Conservation (phyloP, 2,888 invertebrate species). For the Neuroscelio doddi region DNA sequence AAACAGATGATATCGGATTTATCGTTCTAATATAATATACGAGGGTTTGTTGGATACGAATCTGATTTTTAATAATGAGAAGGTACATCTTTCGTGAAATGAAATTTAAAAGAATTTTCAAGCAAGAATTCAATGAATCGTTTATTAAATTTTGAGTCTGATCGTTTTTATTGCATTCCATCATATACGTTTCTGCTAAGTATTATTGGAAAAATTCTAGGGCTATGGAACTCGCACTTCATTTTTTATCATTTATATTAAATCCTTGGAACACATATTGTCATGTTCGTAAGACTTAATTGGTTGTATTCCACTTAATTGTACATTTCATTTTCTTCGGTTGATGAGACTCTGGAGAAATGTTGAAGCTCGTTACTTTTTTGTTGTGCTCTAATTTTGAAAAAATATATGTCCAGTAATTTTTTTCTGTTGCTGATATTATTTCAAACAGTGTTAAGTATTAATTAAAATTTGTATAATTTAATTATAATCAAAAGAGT, state of each 20-base stretch:
- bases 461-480: too few species aligned
- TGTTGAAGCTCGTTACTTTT: too few species aligned
- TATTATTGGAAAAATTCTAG: constrained; percentile 46
- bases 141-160: constrained; percentile 37
- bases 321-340: constrained; percentile 9
- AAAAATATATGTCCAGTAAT: too few species aligned
- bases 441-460: too few species aligned
- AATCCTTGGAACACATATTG: constrained; percentile 22
- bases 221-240: constrained; percentile 21
- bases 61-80: constrained; percentile 24
- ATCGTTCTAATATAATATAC: too few species aligned
- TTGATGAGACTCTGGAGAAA: too few species aligned
- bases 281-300: constrained; percentile 24
- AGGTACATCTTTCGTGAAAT: constrained; percentile 15
- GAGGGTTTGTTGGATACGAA: too few species aligned
- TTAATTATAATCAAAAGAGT: too few species aligned
- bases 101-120: constrained; percentile 26
- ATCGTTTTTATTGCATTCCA: constrained; percentile 43
- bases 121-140: constrained; percentile 40
- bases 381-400: too few species aligned
- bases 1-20: too few species aligned
- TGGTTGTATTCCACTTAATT: constrained; percentile 20
- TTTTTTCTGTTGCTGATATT: too few species aligned
- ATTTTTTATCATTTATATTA: constrained; percentile 35
- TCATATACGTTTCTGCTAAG: constrained; percentile 41